These are phyloP conservation scores for Bujurquina vittata DNA, from an alignment of 2,113 vertebrate genomes.

Conservation along the genomic window DNA sequence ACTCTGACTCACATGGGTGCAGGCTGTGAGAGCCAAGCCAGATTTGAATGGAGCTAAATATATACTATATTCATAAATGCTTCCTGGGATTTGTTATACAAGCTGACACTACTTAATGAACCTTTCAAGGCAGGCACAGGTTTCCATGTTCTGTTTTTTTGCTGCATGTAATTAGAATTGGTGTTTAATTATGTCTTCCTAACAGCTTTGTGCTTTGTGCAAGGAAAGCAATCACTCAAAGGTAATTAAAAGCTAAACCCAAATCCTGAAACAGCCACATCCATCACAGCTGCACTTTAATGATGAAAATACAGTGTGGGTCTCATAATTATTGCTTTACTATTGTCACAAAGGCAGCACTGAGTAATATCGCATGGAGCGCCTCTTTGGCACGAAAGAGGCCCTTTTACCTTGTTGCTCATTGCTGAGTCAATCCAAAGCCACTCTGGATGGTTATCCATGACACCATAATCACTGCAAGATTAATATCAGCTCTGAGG, in stretches of 20 bases:
- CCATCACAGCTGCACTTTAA: constrained; percentile 54
- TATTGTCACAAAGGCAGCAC: constrained; percentile 50
- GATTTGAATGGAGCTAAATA: constrained; percentile 59
- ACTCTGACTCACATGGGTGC: constrained; percentile 63
- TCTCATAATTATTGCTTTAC: constrained; percentile 55
- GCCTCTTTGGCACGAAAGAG: constrained; percentile 34
- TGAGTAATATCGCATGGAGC: constrained; percentile 27
- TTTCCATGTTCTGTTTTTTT: constrained; percentile 17
- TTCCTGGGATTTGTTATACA: constrained; percentile 55
- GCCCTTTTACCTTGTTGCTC: constrained; percentile 31
- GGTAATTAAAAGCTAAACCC: constrained; percentile 64
- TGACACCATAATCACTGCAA: constrained; percentile 4
- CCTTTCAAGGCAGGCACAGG: constrained; percentile 22
- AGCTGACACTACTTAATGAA: constrained; percentile 8
- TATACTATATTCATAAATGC: constrained; percentile 52
- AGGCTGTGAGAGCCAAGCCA: constrained; percentile 32
- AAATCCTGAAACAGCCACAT: constrained; percentile 49
- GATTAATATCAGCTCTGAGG: neutral
- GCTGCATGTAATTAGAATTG: constrained; percentile 47
- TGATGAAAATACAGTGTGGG: constrained; percentile 45
- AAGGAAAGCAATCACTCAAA: constrained; percentile 54
- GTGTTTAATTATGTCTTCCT: constrained; percentile 52
- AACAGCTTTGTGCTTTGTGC: constrained; percentile 38
- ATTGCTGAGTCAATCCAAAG: constrained; percentile 35
- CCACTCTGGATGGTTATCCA: constrained; percentile 13